These are phyloP conservation scores for Eledone cirrhosa DNA, from an alignment of 2,888 invertebrate species.

Conservation along the genomic window DNA sequence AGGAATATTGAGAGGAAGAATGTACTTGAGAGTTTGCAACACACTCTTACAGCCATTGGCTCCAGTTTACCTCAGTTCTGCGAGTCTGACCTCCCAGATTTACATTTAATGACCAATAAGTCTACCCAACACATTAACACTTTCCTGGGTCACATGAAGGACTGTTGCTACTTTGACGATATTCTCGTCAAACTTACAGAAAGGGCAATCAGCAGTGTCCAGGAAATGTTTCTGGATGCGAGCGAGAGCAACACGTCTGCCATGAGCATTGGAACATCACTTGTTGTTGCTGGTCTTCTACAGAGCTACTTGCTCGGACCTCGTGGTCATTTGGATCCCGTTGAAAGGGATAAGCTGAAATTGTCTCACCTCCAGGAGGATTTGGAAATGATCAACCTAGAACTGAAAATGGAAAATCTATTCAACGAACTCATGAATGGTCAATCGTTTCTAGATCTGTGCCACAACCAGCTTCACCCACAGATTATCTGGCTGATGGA, in stretches of 20 bases:
- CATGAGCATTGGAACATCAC: constrained; percentile 38
- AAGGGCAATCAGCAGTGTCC: neutral
- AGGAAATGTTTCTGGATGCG: neutral
- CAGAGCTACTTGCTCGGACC: constrained; percentile 57
- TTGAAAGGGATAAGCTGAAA: constrained; percentile 80
- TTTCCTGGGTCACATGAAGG: constrained; percentile 10
- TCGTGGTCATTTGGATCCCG: constrained; percentile 82
- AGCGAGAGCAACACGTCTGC: neutral
- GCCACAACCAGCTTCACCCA: constrained; percentile 49
- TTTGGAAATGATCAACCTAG: constrained; percentile 33
- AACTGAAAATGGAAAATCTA: constrained; percentile 21
- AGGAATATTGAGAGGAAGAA: constrained; percentile 33
- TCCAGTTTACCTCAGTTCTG: neutral
- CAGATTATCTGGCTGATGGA: constrained; percentile 45
- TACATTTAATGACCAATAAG: neutral
- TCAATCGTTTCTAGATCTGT: neutral
- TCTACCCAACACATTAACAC: constrained; percentile 1
- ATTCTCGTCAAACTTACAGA: neutral
- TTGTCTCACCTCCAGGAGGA: constrained; percentile 77
- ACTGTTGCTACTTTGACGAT: constrained; percentile 14
- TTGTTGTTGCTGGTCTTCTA: constrained; percentile 51
- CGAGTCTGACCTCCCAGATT: constrained; percentile 22
- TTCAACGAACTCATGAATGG: constrained; percentile 3
- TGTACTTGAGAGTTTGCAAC: neutral
- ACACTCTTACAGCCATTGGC: neutral